phyloP scores from a whole-genome alignment of 2,113 vertebrate genomes.

The Microtus richardsoni region DNA sequence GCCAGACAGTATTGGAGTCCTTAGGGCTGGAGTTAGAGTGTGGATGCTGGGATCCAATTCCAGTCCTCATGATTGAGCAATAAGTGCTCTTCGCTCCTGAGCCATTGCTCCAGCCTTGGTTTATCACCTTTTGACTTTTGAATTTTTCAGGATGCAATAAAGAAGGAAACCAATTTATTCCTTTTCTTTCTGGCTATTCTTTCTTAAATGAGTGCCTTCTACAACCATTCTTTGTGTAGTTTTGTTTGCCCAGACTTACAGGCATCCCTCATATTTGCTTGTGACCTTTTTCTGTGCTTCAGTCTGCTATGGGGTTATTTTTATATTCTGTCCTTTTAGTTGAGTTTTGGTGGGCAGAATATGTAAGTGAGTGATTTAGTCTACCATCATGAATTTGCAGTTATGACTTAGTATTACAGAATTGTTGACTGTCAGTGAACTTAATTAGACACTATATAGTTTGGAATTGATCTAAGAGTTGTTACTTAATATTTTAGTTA shows the following conservation, averaged over 20 bases:
- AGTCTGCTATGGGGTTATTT: background rate
- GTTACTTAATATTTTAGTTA: slow-evolving; percentile 49
- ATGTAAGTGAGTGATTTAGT: background rate
- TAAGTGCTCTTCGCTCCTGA: background rate
- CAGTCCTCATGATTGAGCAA: background rate
- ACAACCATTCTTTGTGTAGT: background rate
- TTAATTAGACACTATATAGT: background rate
- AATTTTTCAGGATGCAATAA: slow-evolving; percentile 2
- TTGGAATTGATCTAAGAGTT: slow-evolving; percentile 46
- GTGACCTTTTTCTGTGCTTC: slow-evolving; percentile 12
- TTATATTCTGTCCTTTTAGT: background rate
- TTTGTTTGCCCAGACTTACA: background rate
- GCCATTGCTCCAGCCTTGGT: background rate
- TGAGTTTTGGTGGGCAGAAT: slow-evolving; percentile 21
- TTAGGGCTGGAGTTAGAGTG: background rate
- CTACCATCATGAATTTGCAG: background rate
- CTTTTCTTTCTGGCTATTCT: background rate
- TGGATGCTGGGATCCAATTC: background rate
- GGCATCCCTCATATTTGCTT: background rate
- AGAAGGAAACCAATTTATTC: background rate
- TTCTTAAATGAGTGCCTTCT: background rate
- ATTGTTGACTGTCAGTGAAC: slow-evolving; percentile 16
- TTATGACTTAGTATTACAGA: background rate
- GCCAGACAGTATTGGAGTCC: background rate
- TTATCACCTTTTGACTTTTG: background rate